These are phyloP conservation scores for Ptychoptera contaminata DNA, from an alignment of 2,888 invertebrate species.

Conservation along the genomic window DNA sequence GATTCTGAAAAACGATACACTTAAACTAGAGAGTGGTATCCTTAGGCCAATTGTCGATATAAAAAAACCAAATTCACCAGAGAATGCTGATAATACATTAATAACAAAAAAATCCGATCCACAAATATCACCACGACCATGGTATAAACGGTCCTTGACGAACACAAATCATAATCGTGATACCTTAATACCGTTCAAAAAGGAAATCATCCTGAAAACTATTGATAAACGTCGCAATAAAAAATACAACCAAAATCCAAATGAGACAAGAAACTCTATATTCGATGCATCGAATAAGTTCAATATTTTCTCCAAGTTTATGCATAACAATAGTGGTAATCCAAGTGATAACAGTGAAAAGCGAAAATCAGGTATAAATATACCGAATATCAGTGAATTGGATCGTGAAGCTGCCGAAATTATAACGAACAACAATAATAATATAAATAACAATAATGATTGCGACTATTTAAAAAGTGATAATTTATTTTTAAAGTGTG, in stretches of 20 bases:
- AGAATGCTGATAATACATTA: constrained; percentile 8
- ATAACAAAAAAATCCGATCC: constrained; percentile 12
- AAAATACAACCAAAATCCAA: constrained; percentile 24
- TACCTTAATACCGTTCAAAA: constrained; percentile 16
- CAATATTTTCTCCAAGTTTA: neutral
- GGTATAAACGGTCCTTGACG: constrained; percentile 42
- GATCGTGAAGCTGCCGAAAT: constrained; percentile 66
- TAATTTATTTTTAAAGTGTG: neutral
- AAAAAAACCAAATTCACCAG: neutral
- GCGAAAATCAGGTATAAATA: constrained; percentile 40
- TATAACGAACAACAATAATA: constrained; percentile 7
- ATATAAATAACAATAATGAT: neutral
- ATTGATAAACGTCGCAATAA: constrained; percentile 24
- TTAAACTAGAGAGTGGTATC: constrained; percentile 8
- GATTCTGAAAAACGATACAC: constrained; percentile 6
- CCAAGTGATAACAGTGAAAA: constrained; percentile 28
- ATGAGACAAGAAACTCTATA: constrained; percentile 32
- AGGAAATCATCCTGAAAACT: constrained; percentile 14
- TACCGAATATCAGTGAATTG: constrained; percentile 61
- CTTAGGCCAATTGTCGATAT: constrained; percentile 4
- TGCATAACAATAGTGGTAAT: constrained; percentile 13
- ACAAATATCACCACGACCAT: constrained; percentile 39
- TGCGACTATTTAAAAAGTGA: neutral
- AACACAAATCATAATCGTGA: constrained; percentile 12
- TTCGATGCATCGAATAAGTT: constrained; percentile 22